A percentile compares a stretch with the other conserved stretches of the same genome.
These are phyloP conservation scores for Hoplias malabaricus DNA, from an alignment of 2,113 vertebrate genomes.

Conservation along the genomic window DNA sequence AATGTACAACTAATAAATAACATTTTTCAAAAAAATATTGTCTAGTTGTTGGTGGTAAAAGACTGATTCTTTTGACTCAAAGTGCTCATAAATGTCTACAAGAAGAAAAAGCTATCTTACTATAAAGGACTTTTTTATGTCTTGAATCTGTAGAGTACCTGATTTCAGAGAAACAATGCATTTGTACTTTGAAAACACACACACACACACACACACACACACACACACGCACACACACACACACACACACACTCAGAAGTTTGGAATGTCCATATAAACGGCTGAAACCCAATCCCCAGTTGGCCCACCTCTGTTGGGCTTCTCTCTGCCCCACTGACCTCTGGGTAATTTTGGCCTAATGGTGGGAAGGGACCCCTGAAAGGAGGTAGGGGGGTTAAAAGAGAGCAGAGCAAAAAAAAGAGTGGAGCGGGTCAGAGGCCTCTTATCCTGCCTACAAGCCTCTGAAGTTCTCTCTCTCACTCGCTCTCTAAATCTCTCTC, in stretches of 20 bases:
- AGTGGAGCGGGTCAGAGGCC: conserved; percentile 18
- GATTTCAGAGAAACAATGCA: too few species aligned
- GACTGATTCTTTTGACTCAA: too few species aligned
- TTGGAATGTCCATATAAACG: conserved; percentile 60
- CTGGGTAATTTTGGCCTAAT: conserved; percentile 55
- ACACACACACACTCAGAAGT: conserved; percentile 37
- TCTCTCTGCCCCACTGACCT: conserved; percentile 65
- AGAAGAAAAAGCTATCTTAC: too few species aligned
- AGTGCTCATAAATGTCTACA: too few species aligned
- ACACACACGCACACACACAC: conserved; percentile 37
- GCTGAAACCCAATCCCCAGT: conserved; percentile 67
- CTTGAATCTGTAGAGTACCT: too few species aligned
- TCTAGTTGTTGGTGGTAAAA: too few species aligned
- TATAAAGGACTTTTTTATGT: too few species aligned
- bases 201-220: conserved; percentile 21
- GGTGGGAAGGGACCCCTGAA: conserved; percentile 58
- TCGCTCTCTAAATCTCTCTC: neutral
- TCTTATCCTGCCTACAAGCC: conserved; percentile 60
- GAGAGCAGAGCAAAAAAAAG: conserved; percentile 32
- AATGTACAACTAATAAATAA: too few species aligned
- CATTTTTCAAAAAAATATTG: too few species aligned
- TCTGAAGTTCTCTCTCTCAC: conserved; percentile 26
- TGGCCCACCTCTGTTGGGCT: conserved; percentile 59
- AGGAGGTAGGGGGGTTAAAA: conserved; percentile 47
- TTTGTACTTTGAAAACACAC: too few species aligned